A percentile compares a stretch with the other conserved stretches of the same genome.
phyloP scores from a whole-genome alignment of 1,140 invertebrate species.

The Bombus superbus region DNA sequence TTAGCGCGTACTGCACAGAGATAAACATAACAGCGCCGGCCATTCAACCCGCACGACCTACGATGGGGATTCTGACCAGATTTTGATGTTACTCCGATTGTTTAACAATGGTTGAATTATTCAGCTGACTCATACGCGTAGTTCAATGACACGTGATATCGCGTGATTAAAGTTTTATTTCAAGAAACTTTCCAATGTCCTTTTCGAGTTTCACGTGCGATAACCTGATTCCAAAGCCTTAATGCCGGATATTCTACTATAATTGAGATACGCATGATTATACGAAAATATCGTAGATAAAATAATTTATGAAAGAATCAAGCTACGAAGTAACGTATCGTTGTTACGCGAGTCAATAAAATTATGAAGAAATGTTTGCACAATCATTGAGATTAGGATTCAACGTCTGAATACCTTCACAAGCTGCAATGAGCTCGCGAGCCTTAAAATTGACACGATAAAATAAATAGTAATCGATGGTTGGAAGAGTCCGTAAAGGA shows the following conservation, averaged over 20 bases:
- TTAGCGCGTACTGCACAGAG: constrained; percentile 44
- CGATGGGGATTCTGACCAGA: neutral
- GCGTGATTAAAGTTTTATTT: no score
- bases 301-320: neutral
- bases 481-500: neutral
- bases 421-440: neutral
- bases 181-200: no score
- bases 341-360: neutral
- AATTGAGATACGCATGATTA: neutral
- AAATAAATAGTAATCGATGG: neutral
- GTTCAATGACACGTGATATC: neutral
- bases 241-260: neutral
- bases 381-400: neutral
- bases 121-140: no score
- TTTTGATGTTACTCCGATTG: neutral
- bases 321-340: neutral
- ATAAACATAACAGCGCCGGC: constrained; percentile 67
- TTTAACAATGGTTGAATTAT: neutral
- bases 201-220: no score
- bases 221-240: no score
- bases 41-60: constrained; percentile 58
- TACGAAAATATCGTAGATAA: neutral
- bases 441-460: neutral
- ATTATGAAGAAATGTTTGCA: neutral
- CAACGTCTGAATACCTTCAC: neutral